Evolutionary conservation across 1,140 invertebrate species (phyloP), one percentile per base, ranked within the genome.

Genomic region (Cyclargus thomasi): DNA sequence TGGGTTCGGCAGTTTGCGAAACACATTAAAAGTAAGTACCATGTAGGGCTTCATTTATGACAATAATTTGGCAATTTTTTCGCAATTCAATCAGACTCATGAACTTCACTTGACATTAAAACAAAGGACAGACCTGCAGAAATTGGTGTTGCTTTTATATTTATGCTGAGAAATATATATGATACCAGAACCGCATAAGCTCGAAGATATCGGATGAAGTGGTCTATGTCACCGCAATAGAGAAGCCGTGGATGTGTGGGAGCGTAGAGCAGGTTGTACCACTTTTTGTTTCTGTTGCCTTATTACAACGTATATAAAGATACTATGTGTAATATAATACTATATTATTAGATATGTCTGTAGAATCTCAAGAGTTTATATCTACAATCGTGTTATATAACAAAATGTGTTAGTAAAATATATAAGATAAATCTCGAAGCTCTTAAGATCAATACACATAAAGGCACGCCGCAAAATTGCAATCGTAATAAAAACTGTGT

Each of bases 241-340:
- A 74, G 85, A 89, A 89, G 79, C 85, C 85, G 71, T 76, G 74
- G 62, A 81, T 81, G 85, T 87, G 86, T 89, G 86, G 85, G 85
- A 89, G 79, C 70, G 75, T 76, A 69, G 83, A 23, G 55, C 57
- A 80, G 81, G 82, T 83, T 84, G 72, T 86, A 85, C 73, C 73
- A 67, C 69, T 71, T 75, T 69, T 79, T 80, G 69, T 72, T 78
- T 82, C 78, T 86, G 74, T 79, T 81, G 68, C 67, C 55, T 20
- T 59, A 11, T 59, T 59, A 20, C 18, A 0, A 47, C 39, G 14
- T 47, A 47, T 47, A 47, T 47, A 16, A 47, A 8, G 11, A 14
- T 14, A 0, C 5, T 29, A 29, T 29, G 5, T 29, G 8, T 1
- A 29, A 29, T 29, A 29, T 29, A 3, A 29, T 29, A 29, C 6